These are phyloP conservation scores for Aphodius granarius DNA, from an alignment of 2,888 invertebrate species.

Conservation along the genomic window DNA sequence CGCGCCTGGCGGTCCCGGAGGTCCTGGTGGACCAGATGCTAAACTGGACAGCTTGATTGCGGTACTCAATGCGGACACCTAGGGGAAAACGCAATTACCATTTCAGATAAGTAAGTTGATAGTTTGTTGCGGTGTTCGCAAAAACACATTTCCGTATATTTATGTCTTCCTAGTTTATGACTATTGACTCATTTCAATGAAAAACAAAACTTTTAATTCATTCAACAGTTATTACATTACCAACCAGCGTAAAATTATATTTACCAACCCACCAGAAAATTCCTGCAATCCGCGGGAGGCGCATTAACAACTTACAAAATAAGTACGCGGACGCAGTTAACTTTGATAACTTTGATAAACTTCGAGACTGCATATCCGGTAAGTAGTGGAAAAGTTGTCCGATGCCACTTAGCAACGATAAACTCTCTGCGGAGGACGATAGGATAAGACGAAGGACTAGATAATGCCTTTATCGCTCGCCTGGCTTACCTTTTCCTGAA, in stretches of 20 bases:
- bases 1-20: constrained; percentile 55
- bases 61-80: constrained; percentile 58
- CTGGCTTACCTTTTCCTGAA: constrained; percentile 54
- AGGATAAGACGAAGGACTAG: not conserved
- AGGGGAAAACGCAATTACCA: constrained; percentile 32
- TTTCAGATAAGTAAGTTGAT: not conserved
- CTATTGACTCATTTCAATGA: no score
- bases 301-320: not conserved
- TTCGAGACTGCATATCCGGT: not conserved
- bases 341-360: not conserved
- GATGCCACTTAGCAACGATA: not conserved
- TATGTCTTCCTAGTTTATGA: no score
- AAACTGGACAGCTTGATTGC: constrained; percentile 57
- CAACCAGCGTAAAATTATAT: no score
- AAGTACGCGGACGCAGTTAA: not conserved
- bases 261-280: no score
- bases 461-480: not conserved
- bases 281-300: no score
- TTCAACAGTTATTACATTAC: no score
- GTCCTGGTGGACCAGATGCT: constrained; percentile 58
- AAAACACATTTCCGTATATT: no score
- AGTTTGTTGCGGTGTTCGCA: constrained; percentile 6
- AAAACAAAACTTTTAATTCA: no score
- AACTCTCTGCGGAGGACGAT: not conserved
- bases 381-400: not conserved